Evolutionary conservation across 2,888 invertebrate species (phyloP).

Genomic region (Sussaba pulchella): DNA sequence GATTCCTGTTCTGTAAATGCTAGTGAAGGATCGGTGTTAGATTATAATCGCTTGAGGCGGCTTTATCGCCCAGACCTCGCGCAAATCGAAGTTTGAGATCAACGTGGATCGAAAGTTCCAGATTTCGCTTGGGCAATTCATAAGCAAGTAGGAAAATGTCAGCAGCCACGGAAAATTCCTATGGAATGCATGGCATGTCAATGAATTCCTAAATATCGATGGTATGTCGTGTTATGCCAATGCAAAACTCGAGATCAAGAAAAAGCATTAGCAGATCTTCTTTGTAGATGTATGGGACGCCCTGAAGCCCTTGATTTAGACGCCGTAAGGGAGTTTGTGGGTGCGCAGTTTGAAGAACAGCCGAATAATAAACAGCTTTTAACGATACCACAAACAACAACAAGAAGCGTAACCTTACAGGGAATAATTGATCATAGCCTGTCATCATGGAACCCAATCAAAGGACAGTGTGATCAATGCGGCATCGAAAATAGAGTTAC

Average conservation of each 20-base stretch:
- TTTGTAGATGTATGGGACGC: neutral
- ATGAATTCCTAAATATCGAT: constrained; percentile 44
- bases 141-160: constrained; percentile 1
- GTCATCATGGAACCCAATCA: constrained; percentile 12
- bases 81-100: neutral
- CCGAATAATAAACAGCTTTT: constrained; percentile 17
- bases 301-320: constrained; percentile 1
- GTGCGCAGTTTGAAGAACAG: constrained; percentile 27
- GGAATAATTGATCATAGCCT: constrained; percentile 12
- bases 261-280: neutral
- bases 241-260: neutral
- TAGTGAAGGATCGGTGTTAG: constrained; percentile 59
- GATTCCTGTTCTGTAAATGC: constrained; percentile 51
- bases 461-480: constrained; percentile 2
- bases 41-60: constrained; percentile 68
- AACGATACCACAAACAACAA: neutral
- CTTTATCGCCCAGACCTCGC: constrained; percentile 60
- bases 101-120: constrained; percentile 28
- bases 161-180: neutral
- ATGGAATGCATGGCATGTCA: neutral
- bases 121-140: constrained; percentile 37
- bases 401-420: constrained; percentile 17
- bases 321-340: constrained; percentile 17
- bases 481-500: neutral
- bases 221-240: constrained; percentile 48